Evolutionary conservation across 2,113 vertebrate species (phyloP), one percentile per base, ranked within the genome.

Genomic region (Tyto alba): DNA sequence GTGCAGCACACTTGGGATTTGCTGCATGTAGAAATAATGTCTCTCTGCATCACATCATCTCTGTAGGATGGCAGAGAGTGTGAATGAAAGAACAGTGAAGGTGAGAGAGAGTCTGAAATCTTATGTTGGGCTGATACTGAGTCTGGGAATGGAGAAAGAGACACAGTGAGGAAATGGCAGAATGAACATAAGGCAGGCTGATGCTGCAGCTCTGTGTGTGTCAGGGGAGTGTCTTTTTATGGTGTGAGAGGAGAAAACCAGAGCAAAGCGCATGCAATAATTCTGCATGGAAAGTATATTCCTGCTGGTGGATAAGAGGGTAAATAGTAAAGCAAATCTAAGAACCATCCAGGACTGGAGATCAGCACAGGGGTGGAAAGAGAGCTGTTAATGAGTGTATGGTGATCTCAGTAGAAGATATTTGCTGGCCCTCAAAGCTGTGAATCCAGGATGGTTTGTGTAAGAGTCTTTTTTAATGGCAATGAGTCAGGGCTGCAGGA

Each of bases 1-100:
- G n/a, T 2, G 2, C 18, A 43, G 2, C 17, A 21, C 0, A 0
- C 38, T n/a, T 3, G 14, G 16, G 23, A 60, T 82, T 68, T 78
- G 38, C 56, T 81, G 21, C 45, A 50, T 29, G 26, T 9, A 19
- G 85, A 56, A 94, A 60, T 71, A 16, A 84, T 16, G 9, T 59
- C 26, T 85, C 11, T 13, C 16, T 83, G 50, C 4, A 1, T 38
- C 36, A 36, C n/a, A 52, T 27, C 40, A 47, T 78, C 73, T 89
- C 69, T 13, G 17, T 72, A 62, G 43, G 56, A 52, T 0, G 0
- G 60, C 48, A 78, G 43, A 78, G 41, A 56, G 34, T 74, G 59
- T 64, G 40, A 85, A 60, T 29, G 62, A 56, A 91, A 38, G 47
- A 45, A 69, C 34, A 76, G 32, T 72, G 40, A 43, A 16, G 1